Evolutionary conservation across 2,113 vertebrate species (phyloP), one percentile per base, ranked within the genome.

Genomic region (Phoenicopterus ruber): DNA sequence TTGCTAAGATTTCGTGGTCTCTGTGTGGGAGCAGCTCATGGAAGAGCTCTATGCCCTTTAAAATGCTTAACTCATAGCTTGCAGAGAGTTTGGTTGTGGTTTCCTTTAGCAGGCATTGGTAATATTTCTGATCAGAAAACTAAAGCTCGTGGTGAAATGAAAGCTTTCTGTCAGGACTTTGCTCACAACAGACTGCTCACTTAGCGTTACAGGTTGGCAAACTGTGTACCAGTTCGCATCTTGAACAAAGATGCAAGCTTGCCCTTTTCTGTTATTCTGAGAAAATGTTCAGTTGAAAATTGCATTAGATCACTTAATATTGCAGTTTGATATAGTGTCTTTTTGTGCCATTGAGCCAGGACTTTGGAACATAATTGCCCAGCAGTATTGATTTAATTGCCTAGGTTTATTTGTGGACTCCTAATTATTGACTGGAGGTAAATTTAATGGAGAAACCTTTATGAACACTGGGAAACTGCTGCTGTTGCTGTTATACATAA

Each of bases 381-480:
- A 98, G 98, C 98, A 98, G 98, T 99, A 99, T 99, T 99, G 99
- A 99, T 99, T 99, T 99, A 99, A 99, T 99, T 99, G 99, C 99
- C 97, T 98, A 98, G 98, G 99, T 99, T 99, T 99, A 99, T 99
- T 99, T 99, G 99, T 99, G 98, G 99, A 99, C 98, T 99, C 98
- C 99, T 99, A 99, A 99, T 99, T 99, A 99, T 99, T 99, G 99
- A 99, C 99, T 99, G 98, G 99, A 99, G 99, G 99, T 99, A 99
- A 99, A 98, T 99, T 99, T 99, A 99, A 99, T 99, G 98, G 99
- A 98, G 98, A 98, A 98, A 98, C 98, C 98, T 99, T 99, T 99
- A 99, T 99, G 99, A 99, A 99, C 98, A 98, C 98, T 98, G 98
- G 98, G 99, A 99, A 99, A 98, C 98, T 97, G 97, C 99, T 98